A percentile compares a stretch with the other conserved stretches of the same genome.
Conservation (phyloP, 2,113 vertebrate species). For the Empidonax traillii region DNA sequence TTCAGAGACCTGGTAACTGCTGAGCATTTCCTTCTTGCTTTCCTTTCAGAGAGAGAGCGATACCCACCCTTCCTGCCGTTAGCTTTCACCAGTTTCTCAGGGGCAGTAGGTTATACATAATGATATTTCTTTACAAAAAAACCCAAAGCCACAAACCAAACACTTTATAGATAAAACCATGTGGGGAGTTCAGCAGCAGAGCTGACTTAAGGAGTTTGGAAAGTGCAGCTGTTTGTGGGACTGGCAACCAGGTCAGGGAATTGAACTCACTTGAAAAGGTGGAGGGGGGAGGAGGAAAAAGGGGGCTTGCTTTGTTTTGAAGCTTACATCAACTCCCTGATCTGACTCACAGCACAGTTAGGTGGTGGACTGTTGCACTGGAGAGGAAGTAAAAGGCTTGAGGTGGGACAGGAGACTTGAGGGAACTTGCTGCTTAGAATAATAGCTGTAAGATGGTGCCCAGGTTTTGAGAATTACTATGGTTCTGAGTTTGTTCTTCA, state of each 20-base stretch:
- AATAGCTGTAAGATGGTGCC: not conserved
- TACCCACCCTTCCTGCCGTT: constrained; percentile 29
- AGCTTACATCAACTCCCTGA: not conserved
- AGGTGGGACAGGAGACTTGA: not conserved
- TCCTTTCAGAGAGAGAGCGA: not conserved
- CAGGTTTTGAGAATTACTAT: not conserved
- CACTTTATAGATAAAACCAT: not conserved
- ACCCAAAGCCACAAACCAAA: not conserved
- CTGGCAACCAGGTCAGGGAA: not conserved
- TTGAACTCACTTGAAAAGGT: not conserved
- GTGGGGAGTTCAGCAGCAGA: not conserved
- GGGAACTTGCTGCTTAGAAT: not conserved
- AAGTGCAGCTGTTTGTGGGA: not conserved
- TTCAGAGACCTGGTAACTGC: not conserved
- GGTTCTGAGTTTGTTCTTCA: not conserved
- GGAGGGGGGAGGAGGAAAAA: not conserved
- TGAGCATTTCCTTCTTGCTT: not conserved
- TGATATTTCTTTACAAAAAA: not conserved
- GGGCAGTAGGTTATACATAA: not conserved
- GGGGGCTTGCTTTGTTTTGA: not conserved
- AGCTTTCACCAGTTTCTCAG: not conserved
- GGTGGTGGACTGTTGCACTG: not conserved
- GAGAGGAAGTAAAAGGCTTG: not conserved
- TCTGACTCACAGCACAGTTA: not conserved
- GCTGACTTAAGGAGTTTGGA: not conserved